Percentiles rank a stretch among this genome's conserved stretches.
These are phyloP conservation scores for Poeciliopsis turneri DNA, from an alignment of 2,797 vertebrate genomes.

Conservation along the genomic window DNA sequence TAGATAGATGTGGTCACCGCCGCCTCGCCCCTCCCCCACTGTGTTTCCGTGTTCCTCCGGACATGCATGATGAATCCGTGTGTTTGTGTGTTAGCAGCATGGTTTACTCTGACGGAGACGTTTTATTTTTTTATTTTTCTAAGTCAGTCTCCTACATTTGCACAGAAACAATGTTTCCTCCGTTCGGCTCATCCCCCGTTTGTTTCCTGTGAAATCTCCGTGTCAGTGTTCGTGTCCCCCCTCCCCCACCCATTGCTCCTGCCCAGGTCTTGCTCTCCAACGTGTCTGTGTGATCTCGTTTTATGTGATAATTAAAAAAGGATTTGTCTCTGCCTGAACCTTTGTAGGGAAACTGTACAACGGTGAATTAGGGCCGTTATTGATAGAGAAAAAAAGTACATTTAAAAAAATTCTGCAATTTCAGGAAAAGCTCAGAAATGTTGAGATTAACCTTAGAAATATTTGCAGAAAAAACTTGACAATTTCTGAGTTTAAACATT, in stretches of 20 bases:
- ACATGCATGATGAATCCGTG: constrained; percentile 71
- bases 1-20: constrained; percentile 66
- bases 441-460: no score
- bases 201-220: constrained; percentile 63
- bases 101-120: constrained; percentile 69
- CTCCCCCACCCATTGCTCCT: neutral
- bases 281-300: constrained; percentile 71
- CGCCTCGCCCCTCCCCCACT: neutral
- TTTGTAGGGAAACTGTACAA: constrained; percentile 69
- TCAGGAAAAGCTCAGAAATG: no score
- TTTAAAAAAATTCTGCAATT: no score
- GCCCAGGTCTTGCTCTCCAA: constrained; percentile 67
- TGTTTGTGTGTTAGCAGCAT: constrained; percentile 73
- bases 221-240: constrained; percentile 66
- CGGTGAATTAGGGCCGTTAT: no score
- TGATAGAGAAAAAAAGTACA: no score
- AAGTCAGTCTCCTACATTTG: constrained; percentile 15
- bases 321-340: constrained; percentile 77
- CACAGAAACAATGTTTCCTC: constrained; percentile 4
- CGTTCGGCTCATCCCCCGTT: neutral
- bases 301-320: constrained; percentile 70
- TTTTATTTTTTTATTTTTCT: constrained; percentile 18
- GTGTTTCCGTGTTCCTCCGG: constrained; percentile 58
- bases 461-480: no score
- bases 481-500: no score